Evolutionary conservation across 2,113 vertebrate genomes (phyloP), one percentile per base, ranked within the genome.

Genomic region (Cochlearius cochlearius): DNA sequence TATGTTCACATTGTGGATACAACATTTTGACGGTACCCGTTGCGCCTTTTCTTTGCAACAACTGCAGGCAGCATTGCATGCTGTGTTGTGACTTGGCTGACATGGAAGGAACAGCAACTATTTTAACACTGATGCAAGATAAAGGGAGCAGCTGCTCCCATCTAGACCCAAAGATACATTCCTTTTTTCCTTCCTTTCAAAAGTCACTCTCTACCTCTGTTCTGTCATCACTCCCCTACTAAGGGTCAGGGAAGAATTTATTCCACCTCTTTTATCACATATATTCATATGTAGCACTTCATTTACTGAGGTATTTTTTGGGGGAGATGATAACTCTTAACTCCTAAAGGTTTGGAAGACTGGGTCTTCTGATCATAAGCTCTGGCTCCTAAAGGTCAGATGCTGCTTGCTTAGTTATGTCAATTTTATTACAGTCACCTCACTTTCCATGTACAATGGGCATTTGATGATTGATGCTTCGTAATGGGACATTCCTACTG

Each of bases 381-480:
- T 90, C 75, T 75, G 92, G 26, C 60, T 96, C 96, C 71, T 87
- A 95, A 94, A 98, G 98, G 97, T 98, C 98, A 97, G 74, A 84
- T 91, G 77, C 82, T 97, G 90, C 94, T 96, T 96, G 92, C 85
- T 96, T 86, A 93, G 95, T 81, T 93, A 86, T 96, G 92, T 94
- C 94, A 97, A 72, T 92, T 98, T 97, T 96, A 95, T 97, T 95
- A 96, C 96, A 90, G 59, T 94, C 95, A 95, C 96, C 93, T 97
- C 84, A 89, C 94, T 97, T 98, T 94, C 98, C 82, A 52, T 94
- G 93, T 93, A 86, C 88, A 91, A 88, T 91, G 49, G 85, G 30
- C 86, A 87, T 94, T 91, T 93, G 83, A 47, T 97, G 96, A 97
- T 83, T 94, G 94, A 97, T 97, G 90, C 86, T 95, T 95, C 2